Evolutionary conservation across 1,140 invertebrate species (phyloP).

Genomic region (Armadillidium nasatum): DNA sequence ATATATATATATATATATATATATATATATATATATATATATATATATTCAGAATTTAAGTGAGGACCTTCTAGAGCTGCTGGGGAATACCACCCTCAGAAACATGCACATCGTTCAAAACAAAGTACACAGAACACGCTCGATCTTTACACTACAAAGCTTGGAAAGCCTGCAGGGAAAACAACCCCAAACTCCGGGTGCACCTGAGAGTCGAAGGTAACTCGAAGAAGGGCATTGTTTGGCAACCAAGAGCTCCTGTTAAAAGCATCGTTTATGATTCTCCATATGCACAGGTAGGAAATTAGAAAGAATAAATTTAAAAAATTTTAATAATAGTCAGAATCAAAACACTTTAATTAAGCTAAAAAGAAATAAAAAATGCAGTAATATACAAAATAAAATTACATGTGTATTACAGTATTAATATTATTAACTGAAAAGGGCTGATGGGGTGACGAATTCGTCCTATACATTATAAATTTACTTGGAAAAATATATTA

Average conservation of each 20-base stretch:
- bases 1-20: too few relatives aligned
- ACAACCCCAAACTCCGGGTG: conserved; percentile 49
- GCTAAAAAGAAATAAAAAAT: too few relatives aligned
- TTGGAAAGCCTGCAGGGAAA: conserved; percentile 49
- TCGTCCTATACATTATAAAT: too few relatives aligned
- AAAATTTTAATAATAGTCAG: too few relatives aligned
- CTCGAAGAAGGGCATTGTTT: conserved; percentile 50
- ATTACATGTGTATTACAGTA: too few relatives aligned
- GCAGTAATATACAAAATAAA: too few relatives aligned
- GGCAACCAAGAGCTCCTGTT: conserved; percentile 61
- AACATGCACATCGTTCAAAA: conserved; percentile 65
- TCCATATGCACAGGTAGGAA: conserved; percentile 58
- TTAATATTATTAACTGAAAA: too few relatives aligned
- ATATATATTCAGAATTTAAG: conserved; percentile 63
- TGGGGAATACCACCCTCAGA: conserved; percentile 61
- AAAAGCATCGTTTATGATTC: conserved; percentile 62
- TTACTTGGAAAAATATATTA: too few relatives aligned
- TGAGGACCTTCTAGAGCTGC: conserved; percentile 60
- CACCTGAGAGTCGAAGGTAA: conserved; percentile 50
- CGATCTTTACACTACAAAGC: conserved; percentile 45
- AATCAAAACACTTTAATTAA: too few relatives aligned
- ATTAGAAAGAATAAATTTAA: too few relatives aligned
- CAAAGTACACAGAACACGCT: conserved; percentile 37
- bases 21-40: too few relatives aligned
- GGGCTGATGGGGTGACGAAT: too few relatives aligned